Evolutionary conservation across 2,113 vertebrate genomes (phyloP), one percentile per base, ranked within the genome.

Genomic region (Datnioides undecimradiatus): DNA sequence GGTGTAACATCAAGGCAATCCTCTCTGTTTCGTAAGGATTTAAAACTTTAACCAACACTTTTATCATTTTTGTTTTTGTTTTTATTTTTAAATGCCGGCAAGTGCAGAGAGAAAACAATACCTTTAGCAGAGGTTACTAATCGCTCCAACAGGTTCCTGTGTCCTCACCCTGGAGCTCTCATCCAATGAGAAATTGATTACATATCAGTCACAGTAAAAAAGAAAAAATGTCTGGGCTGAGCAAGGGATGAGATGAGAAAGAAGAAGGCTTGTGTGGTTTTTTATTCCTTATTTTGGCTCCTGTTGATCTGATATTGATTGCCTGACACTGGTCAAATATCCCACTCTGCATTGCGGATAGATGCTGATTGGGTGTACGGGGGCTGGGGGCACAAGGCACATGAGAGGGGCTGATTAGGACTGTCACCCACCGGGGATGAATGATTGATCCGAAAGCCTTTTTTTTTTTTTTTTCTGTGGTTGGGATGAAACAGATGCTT

Each of bases 231-330:
- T 79, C 58, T 75, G n/a, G 73, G 79, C 49, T 49, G 59, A 87
- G 51, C 27, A 34, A 36, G 27, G 8, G 72, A 81, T 59, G 33
- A 55, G 65, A 73, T 72, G 85, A 77, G n/a, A 74, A 65, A 79
- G 84, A 68, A 76, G 17, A 62, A 17, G 16, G 6, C 2, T 48
- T 14, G 45, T 70, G 36, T 54, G 25, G 60, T 48, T 74, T 71
- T 74, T 34, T 33, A 65, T 73, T 78, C 59, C 21, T 59, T 76
- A 58, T 75, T 81, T 81, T 76, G 72, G 79, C 68, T 87, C 49
- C 55, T 84, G 88, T 86, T 91, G 90, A 91, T 91, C 87, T 86
- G 82, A 59, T 88, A 92, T 91, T 73, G 90, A 93, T 90, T 69
- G 33, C 8, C 66, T 78, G 78, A 91, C 88, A 80, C 52, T 88